Evolutionary conservation across 2,888 invertebrate species (phyloP).

Genomic region (Cremastobaeus sp.): DNA sequence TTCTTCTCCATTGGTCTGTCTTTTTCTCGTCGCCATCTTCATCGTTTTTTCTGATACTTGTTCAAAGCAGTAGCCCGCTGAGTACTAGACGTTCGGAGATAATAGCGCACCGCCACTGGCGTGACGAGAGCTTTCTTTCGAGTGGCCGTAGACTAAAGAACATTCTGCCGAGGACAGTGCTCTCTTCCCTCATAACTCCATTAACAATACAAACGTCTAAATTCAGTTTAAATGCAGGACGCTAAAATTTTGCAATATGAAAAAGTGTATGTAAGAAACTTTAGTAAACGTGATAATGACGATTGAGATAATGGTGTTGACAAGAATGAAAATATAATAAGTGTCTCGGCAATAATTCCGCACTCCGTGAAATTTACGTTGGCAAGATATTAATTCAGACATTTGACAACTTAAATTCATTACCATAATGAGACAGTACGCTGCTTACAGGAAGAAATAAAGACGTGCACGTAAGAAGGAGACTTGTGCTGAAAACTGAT

Average conservation of each 20-base stretch:
- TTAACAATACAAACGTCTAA: conserved; percentile 58
- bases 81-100: conserved; percentile 54
- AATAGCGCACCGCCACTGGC: conserved; percentile 54
- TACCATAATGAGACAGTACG: neutral
- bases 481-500: neutral
- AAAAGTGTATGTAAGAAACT: neutral
- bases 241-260: conserved; percentile 12
- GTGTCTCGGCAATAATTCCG: neutral
- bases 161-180: conserved; percentile 38
- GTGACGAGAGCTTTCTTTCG: conserved; percentile 57
- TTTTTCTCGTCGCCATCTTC: neutral
- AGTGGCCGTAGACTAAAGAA: conserved; percentile 48
- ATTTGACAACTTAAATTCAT: neutral
- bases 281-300: neutral
- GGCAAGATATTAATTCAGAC: too few species aligned
- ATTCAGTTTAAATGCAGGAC: conserved; percentile 38
- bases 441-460: too few species aligned
- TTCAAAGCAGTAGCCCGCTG: conserved; percentile 47
- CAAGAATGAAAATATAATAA: too few species aligned
- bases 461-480: too few species aligned
- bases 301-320: too few species aligned
- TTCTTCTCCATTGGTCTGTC: neutral
- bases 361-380: too few species aligned
- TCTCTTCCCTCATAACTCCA: conserved; percentile 46
- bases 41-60: conserved; percentile 47